phyloP scores from a whole-genome alignment of 2,797 vertebrate genomes.

The Arnoldichthys spilopterus region DNA sequence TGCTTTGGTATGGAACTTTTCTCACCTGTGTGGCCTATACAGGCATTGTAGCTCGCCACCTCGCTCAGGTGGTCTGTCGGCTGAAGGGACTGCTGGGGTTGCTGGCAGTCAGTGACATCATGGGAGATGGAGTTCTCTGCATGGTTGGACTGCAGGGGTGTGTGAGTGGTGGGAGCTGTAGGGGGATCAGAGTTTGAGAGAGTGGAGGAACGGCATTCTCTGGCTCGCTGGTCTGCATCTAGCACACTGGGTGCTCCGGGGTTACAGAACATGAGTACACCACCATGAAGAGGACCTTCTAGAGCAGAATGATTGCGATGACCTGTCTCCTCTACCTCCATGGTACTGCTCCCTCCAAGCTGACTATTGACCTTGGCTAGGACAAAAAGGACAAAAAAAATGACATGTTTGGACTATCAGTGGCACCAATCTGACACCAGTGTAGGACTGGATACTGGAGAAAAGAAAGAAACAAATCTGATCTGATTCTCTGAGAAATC shows the following conservation, averaged over 20 bases:
- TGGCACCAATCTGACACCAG: no score
- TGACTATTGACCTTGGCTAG: background rate
- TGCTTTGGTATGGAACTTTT: background rate
- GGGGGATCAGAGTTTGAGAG: background rate
- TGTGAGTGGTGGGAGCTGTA: background rate
- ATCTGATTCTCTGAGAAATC: no score
- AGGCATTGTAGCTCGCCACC: background rate
- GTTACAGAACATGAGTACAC: slow-evolving; percentile 71
- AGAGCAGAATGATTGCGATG: slow-evolving; percentile 26
- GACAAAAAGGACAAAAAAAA: background rate
- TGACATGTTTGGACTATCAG: background rate
- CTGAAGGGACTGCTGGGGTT: slow-evolving; percentile 37
- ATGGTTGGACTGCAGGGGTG: background rate
- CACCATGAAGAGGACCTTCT: slow-evolving; percentile 46
- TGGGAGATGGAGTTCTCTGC: background rate
- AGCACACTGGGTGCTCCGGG: slow-evolving; percentile 58
- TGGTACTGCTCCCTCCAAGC: background rate
- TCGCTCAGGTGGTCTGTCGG: slow-evolving; percentile 14
- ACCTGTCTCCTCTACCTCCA: background rate
- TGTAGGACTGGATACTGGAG: no score
- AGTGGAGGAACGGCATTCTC: slow-evolving; percentile 10
- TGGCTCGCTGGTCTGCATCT: slow-evolving; percentile 2
- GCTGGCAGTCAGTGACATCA: background rate
- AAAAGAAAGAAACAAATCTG: no score
- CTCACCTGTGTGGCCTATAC: slow-evolving; percentile 55